Evolutionary conservation across 2,113 vertebrate species (phyloP).

Genomic region (human (Homo sapiens)): GRCh38 chrX:33738001-33738500

Average conservation of each 20-base stretch:
- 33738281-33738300: background rate
- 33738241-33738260: background rate
- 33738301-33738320: background rate
- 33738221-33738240: background rate
- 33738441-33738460: too few relatives aligned
- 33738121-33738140: background rate
- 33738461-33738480: too few relatives aligned
- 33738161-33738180: background rate
- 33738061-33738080: background rate
- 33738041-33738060: background rate
- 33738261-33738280: background rate
- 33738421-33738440: too few relatives aligned
- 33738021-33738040: background rate
- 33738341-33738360: too few relatives aligned
- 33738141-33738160: background rate
- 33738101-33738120: background rate
- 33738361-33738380: too few relatives aligned
- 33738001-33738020: constrained; percentile 31
- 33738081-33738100: background rate
- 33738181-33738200: background rate
- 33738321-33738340: too few relatives aligned
- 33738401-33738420: too few relatives aligned
- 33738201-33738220: too few relatives aligned
- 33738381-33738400: too few relatives aligned
- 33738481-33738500: too few relatives aligned